These are phyloP conservation scores for Zosterops japonicus DNA, from an alignment of 2,113 vertebrate species.

Conservation along the genomic window DNA sequence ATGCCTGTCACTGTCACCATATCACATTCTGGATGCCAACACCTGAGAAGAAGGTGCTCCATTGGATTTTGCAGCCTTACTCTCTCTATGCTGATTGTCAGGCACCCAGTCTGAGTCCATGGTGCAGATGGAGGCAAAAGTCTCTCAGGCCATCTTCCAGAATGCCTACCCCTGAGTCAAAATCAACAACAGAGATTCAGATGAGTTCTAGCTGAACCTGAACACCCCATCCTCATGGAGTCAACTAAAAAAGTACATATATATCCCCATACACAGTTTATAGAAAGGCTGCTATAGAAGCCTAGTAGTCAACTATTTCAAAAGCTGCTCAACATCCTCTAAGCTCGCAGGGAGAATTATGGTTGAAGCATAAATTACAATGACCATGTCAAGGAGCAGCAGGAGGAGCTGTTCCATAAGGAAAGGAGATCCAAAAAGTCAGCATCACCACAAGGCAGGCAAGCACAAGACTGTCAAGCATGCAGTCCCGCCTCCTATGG, in stretches of 20 bases:
- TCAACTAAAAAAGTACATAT: not conserved
- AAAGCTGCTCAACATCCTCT: not conserved
- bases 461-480: not conserved
- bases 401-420: not conserved
- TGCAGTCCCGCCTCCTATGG: not conserved
- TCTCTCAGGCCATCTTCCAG: not conserved
- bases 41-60: not conserved
- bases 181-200: not conserved
- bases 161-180: not conserved
- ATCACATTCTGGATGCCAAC: not conserved
- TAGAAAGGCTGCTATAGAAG: not conserved
- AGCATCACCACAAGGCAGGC: not conserved
- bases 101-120: not conserved
- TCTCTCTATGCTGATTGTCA: rapidly evolving
- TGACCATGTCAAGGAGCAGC: not conserved
- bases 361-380: not conserved
- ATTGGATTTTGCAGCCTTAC: not conserved
- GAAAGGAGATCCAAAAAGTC: not conserved
- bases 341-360: not conserved
- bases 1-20: not conserved
- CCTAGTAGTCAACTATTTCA: not conserved
- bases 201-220: not conserved
- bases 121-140: not conserved
- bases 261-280: not conserved
- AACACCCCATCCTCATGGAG: not conserved